Conservation (phyloP, 2,113 vertebrate species). For the Coturnix japonica region DNA sequence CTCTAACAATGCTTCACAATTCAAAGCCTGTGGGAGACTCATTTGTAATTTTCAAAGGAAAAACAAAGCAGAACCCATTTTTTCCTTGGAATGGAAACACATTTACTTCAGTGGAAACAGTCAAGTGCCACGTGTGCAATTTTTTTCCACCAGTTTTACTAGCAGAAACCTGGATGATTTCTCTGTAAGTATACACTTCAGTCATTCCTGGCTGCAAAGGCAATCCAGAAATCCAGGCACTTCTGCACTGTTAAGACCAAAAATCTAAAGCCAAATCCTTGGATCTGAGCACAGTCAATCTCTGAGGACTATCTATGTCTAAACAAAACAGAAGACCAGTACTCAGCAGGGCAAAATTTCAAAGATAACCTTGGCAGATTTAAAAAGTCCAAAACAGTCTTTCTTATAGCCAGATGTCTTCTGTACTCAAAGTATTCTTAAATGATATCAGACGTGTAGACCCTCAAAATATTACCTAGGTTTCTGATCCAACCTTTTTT, state of each 20-base stretch:
- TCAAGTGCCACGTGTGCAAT: not conserved
- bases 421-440: not conserved
- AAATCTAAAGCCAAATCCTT: not conserved
- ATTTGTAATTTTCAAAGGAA: not conserved
- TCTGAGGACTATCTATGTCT: not conserved
- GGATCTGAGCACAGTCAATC: not conserved
- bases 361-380: not conserved
- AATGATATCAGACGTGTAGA: accelerated
- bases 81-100: not conserved
- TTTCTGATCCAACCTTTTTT: not conserved
- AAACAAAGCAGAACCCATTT: not conserved
- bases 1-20: not conserved
- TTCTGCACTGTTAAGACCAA: not conserved
- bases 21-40: not conserved
- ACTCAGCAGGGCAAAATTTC: not conserved
- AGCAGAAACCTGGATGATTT: not conserved
- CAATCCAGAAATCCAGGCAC: not conserved
- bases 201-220: not conserved
- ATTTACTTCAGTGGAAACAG: not conserved
- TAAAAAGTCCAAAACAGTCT: not conserved
- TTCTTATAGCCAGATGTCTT: not conserved
- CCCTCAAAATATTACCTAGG: not conserved
- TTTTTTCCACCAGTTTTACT: not conserved
- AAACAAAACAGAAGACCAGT: not conserved
- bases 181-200: not conserved